Percentiles rank a stretch among this genome's conserved stretches.
phyloP scores from a whole-genome alignment of 1,140 invertebrate genomes.

The Sesamia nonagrioides region DNA sequence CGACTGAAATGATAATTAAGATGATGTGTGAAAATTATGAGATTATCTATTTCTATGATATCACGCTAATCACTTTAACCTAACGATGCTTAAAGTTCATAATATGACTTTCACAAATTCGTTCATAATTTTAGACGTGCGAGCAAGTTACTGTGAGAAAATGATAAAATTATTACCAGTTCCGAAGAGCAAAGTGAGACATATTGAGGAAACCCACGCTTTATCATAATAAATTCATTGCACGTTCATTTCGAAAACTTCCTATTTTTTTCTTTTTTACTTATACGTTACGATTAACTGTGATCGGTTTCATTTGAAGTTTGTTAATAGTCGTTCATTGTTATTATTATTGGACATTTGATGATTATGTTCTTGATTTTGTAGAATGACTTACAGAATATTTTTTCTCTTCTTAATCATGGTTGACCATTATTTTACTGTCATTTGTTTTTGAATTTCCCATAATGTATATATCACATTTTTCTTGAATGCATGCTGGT shows the following conservation, averaged over 20 bases:
- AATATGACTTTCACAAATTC: not conserved
- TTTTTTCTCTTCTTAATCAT: no score
- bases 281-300: not conserved
- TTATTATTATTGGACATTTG: not conserved
- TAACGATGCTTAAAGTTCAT: no score
- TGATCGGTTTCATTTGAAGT: slow-evolving; percentile 17
- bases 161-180: slow-evolving; percentile 9
- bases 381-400: no score
- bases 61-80: no score
- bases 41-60: no score
- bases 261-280: slow-evolving; percentile 25
- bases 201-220: slow-evolving; percentile 15
- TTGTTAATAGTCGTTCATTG: not conserved
- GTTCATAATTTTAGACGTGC: not conserved
- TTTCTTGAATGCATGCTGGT: no score
- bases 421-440: no score
- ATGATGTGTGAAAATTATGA: no score
- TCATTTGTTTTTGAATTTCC: no score
- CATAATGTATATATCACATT: no score
- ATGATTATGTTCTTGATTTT: no score
- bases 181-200: not conserved
- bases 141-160: not conserved
- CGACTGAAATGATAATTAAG: no score
- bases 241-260: slow-evolving; percentile 23
- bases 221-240: slow-evolving; percentile 36